phyloP scores from a whole-genome alignment of 1,140 invertebrate species.

The Sinonovacula constricta region DNA sequence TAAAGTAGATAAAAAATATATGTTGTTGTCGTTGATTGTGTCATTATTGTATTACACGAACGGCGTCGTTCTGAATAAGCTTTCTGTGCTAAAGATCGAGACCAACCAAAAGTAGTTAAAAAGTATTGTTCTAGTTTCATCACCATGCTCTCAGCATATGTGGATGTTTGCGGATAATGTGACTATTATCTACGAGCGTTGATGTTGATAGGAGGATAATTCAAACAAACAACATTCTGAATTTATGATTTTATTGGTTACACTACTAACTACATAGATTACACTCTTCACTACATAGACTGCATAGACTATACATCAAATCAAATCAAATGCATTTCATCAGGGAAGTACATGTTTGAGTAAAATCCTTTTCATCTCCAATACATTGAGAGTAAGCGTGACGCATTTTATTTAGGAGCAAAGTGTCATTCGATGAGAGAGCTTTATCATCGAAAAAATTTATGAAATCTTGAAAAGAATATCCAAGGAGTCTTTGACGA shows the following conservation, averaged over 20 bases:
- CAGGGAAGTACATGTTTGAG: background rate
- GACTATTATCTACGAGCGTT: no score
- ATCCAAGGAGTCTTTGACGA: conserved; percentile 18
- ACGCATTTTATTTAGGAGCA: background rate
- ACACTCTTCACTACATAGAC: no score
- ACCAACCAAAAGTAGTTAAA: no score
- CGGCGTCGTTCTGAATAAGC: no score
- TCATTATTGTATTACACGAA: no score
- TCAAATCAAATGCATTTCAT: background rate
- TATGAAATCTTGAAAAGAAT: conserved; percentile 3
- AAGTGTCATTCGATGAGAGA: conserved; percentile 5
- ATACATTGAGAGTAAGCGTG: background rate
- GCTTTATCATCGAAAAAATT: conserved; percentile 6
- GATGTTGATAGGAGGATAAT: no score
- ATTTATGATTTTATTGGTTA: background rate
- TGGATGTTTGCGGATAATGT: no score
- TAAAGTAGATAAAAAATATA: background rate
- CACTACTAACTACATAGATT: no score
- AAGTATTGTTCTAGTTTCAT: no score
- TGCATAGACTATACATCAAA: background rate
- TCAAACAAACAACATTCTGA: background rate
- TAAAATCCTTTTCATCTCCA: background rate
- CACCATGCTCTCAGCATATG: no score
- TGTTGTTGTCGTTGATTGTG: background rate
- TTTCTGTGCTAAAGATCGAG: no score